These are phyloP conservation scores for Ametastegia equiseti DNA, from an alignment of 2,888 invertebrate genomes.

Conservation along the genomic window DNA sequence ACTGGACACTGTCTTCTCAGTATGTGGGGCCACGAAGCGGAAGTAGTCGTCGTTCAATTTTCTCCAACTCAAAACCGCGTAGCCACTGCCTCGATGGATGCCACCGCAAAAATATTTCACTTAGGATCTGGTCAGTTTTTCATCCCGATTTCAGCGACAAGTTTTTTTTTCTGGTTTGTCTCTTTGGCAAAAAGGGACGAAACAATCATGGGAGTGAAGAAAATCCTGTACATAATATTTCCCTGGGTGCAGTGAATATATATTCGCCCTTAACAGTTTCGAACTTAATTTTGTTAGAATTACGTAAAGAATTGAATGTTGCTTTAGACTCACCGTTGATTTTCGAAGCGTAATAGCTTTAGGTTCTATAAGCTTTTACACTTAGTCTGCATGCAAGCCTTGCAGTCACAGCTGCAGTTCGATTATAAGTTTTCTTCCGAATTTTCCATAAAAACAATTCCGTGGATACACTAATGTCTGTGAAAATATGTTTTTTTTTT, in stretches of 20 bases:
- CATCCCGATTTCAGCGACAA: too few species aligned
- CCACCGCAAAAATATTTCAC: conserved; percentile 85
- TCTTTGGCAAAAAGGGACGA: neutral
- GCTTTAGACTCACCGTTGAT: neutral
- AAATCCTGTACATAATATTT: neutral
- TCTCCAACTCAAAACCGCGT: conserved; percentile 82
- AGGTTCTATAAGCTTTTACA: neutral
- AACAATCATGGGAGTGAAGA: neutral
- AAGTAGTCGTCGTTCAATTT: conserved; percentile 85
- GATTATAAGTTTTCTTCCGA: too few species aligned
- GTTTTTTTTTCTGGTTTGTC: too few species aligned
- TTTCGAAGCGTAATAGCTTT: neutral
- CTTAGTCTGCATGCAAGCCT: neutral
- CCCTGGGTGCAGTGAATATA: too few species aligned
- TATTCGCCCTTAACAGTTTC: neutral
- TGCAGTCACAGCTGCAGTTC: neutral
- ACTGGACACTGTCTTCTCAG: conserved; percentile 83
- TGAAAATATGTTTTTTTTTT: too few species aligned
- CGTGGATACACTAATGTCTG: too few species aligned
- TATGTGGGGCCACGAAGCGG: conserved; percentile 86
- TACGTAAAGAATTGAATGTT: neutral
- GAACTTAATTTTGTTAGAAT: neutral
- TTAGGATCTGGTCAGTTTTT: conserved; percentile 80
- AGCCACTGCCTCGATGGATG: conserved; percentile 88
- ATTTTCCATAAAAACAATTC: too few species aligned